Evolutionary conservation across 2,888 invertebrate genomes (phyloP), one percentile per base, ranked within the genome.

Genomic region (Charanyca ferruginea): DNA sequence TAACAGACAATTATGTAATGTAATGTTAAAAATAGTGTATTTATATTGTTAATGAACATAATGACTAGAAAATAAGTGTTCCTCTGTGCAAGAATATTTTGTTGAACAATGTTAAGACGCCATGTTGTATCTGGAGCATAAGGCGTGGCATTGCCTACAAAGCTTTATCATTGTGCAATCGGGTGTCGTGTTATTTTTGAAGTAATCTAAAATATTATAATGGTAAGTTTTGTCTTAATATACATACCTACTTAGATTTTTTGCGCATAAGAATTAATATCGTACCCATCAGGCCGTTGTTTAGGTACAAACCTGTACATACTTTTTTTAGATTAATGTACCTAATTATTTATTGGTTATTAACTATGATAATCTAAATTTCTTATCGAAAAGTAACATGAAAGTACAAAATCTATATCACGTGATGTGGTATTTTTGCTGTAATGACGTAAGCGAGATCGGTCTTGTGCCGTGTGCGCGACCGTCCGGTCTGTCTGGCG

Each of bases 131-230:
- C 75, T 67, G 83, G 83, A 85, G 82, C 79, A 54, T 87, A 90
- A 86, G 92, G 92, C 91, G 94, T 93, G 93, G 92, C 90, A 83
- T 92, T 91, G 90, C 89, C 81, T 52, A 32, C 16, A 38, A 38
- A 38, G 38, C 38, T 38, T 4, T 38, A 63, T 25, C 84, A 78
- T 84, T 83, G 85, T 85, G 85, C 83, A 84, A 85, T 80, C 80
- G 66, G 82, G 81, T 85, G 84, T 85, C 84, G 87, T 88, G 85
- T 81, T 81, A 80, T 76, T 81, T 79, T 83, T 81, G 87, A 87
- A 87, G 87, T 87, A 82, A 73, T 79, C 53, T 80, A 72, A 54
- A 66, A 82, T 82, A 91, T 67, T 79, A 94, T 90, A 79, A 94
- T 94, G 94, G 94, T 94, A 91, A 94, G 94, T 94, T 89, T 60